These are phyloP conservation scores for Phania funesta DNA, from an alignment of 2,888 invertebrate species.

Conservation along the genomic window DNA sequence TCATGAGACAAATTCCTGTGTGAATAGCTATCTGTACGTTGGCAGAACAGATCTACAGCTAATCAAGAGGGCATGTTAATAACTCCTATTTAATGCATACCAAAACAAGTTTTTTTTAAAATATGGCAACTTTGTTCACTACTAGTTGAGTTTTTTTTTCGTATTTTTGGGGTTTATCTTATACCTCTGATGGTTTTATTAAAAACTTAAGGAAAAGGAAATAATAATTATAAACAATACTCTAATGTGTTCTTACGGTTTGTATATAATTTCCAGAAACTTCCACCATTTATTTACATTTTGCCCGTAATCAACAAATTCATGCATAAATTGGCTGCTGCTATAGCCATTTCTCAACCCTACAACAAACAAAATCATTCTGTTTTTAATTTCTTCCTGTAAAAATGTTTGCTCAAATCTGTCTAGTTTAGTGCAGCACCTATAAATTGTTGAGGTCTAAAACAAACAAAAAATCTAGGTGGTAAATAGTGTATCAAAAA, in stretches of 20 bases:
- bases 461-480: too few relatives aligned
- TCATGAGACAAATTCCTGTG: too few relatives aligned
- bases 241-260: constrained; percentile 67
- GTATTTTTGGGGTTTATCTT: neutral
- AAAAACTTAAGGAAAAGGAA: constrained; percentile 26
- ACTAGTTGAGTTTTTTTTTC: neutral
- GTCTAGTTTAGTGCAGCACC: too few relatives aligned
- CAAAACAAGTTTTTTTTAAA: neutral
- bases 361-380: constrained; percentile 25
- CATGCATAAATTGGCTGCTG: constrained; percentile 56
- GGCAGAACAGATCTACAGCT: too few relatives aligned
- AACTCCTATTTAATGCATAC: neutral
- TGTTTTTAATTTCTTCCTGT: constrained; percentile 45
- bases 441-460: too few relatives aligned
- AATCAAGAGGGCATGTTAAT: neutral
- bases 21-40: too few relatives aligned
- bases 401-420: too few relatives aligned
- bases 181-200: constrained; percentile 31
- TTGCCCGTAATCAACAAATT: constrained; percentile 55
- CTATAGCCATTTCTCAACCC: constrained; percentile 47
- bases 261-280: constrained; percentile 56
- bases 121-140: neutral
- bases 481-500: too few relatives aligned
- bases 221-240: constrained; percentile 21
- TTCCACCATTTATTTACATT: constrained; percentile 49